Evolutionary conservation across 1,140 invertebrate species (phyloP), one percentile per base, ranked within the genome.

Genomic region (Drosophila punjabiensis): DNA sequence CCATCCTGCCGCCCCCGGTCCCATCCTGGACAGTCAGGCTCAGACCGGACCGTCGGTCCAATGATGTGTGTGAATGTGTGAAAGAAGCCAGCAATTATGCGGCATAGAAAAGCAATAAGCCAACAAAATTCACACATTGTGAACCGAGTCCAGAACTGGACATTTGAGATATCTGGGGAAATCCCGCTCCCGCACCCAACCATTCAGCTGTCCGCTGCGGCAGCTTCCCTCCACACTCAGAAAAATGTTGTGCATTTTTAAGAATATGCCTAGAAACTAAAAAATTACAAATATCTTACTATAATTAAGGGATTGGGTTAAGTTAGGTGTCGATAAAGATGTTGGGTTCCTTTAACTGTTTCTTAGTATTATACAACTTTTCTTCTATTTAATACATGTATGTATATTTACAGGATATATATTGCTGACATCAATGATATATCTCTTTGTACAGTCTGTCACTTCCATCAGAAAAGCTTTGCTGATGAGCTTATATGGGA

Each of bases 81-180:
- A 88, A 88, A 88, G 86, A 89, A 89, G 85, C 81, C 85, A 85
- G 85, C 85, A 89, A 88, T 88, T 88, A 88, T 88, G 85, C 85
- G 86, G 81, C 85, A 88, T 89, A 85, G 78, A 88, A 88, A 85
- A 89, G 84, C 85, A 88, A 88, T 88, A 88, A 88, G 85, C 84
- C 85, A 88, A 88, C 84, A 88, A 85, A 88, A 88, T 89, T 89
- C 85, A 88, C 85, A 88, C 85, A 88, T 88, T 90, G 86, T 85
- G 84, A 70, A 66, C 70, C 58, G 53, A 58, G 66, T 18, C 64
- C 58, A 50, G 65, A 89, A 76, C 81, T 88, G 84, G 81, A 83
- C 81, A 85, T 90, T 88, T 85, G 78, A 88, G 84, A 88, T 88
- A 88, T 84, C 73, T 66, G 47, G 64, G 37, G 79, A 68, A 77